Percentiles rank a stretch among this genome's conserved stretches.
phyloP scores from a whole-genome alignment of 2,113 vertebrate genomes.

The Catharus fuscescens region DNA sequence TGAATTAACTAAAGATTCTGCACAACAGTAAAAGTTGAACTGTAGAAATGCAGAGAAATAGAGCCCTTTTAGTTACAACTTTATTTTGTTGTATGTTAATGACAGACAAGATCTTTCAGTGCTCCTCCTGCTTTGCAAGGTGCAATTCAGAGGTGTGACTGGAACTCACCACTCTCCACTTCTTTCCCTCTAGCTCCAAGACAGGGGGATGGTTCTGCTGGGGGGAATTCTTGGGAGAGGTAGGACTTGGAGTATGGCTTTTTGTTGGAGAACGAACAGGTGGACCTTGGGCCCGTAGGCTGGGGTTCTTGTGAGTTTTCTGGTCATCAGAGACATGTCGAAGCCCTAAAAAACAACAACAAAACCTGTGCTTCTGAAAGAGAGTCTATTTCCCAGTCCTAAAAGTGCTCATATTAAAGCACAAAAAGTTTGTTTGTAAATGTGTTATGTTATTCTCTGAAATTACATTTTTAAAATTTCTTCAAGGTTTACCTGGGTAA shows the following conservation, averaged over 20 bases:
- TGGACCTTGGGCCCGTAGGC: conserved; percentile 78
- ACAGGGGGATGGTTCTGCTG: conserved; percentile 81
- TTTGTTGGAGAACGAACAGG: conserved; percentile 74
- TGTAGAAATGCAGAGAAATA: neutral
- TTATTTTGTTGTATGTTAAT: neutral
- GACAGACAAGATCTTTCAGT: neutral
- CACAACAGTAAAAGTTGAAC: neutral
- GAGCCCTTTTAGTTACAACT: neutral
- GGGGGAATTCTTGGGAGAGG: conserved; percentile 56
- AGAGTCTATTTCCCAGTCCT: neutral
- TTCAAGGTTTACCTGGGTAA: neutral
- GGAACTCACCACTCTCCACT: conserved; percentile 94
- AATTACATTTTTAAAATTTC: neutral
- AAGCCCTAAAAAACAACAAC: conserved; percentile 77
- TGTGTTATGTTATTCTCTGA: neutral
- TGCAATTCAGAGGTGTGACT: neutral
- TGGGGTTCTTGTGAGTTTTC: conserved; percentile 93
- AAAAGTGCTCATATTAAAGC: neutral
- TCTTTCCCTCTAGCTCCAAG: conserved; percentile 94
- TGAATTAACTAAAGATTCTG: neutral
- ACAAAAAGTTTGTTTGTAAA: neutral
- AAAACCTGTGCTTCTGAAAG: neutral
- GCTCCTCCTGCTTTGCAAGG: neutral
- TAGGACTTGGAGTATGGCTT: conserved; percentile 62
- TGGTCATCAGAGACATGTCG: conserved; percentile 89